Evolutionary conservation across 2,113 vertebrate species (phyloP).

Genomic region (Pionites leucogaster): DNA sequence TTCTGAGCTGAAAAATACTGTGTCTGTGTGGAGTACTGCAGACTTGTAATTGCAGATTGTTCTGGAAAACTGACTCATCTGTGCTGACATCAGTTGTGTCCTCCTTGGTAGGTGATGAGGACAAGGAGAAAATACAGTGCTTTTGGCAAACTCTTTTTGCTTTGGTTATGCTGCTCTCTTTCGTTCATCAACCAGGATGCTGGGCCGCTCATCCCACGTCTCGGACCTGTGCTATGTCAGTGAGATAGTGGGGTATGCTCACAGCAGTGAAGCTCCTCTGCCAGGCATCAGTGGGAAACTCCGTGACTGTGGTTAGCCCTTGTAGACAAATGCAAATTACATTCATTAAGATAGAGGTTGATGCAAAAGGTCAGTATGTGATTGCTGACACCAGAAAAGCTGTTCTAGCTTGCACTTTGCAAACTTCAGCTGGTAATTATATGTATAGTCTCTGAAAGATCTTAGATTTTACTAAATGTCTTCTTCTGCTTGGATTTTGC

Average conservation of each 20-base stretch:
- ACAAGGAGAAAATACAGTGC: neutral
- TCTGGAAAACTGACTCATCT: neutral
- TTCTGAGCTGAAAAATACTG: neutral
- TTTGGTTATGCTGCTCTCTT: neutral
- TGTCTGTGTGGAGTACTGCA: neutral
- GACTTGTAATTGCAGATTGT: neutral
- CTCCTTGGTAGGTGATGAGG: neutral
- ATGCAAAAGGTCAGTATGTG: neutral
- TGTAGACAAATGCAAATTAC: neutral
- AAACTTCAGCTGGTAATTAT: neutral
- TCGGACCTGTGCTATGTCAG: neutral
- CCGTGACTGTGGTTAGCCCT: neutral
- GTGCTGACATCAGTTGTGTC: neutral
- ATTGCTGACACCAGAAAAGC: neutral
- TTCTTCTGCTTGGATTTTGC: neutral
- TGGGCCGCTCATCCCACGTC: neutral
- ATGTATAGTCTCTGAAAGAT: neutral
- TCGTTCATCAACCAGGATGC: neutral
- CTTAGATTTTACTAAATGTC: neutral
- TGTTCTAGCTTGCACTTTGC: neutral
- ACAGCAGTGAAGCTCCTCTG: neutral
- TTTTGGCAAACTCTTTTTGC: neutral
- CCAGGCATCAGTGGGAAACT: fast-evolving
- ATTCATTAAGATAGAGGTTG: neutral
- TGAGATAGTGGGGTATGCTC: neutral